Base-by-base conservation (phyloP, 2,113 vertebrate species). In the Labeo rohita region DNA sequence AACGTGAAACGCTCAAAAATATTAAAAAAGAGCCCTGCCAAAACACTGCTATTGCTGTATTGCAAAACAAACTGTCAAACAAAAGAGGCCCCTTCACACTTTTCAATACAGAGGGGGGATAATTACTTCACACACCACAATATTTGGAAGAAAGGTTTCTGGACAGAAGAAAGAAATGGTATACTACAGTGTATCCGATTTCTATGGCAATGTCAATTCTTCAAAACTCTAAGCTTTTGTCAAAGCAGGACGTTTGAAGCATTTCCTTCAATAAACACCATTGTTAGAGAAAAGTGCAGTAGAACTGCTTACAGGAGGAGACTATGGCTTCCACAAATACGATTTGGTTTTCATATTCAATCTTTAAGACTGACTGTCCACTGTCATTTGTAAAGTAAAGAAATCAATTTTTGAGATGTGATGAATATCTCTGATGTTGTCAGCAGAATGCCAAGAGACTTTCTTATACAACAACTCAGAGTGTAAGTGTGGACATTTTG, bases 331-430 rank as follows among this genome's bases (percentile, higher is more conserved):
- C 45, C 21, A 50, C 73, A 75, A 15, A 75, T 75, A 6, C 0
- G 6, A 15, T 75, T 75, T 50, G 1, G 21, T 75, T 47, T 75
- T 23, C 11, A 74, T 13, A 74, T 74, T 49, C 45, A 15, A 50
- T 23, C 73, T 75, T 75, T 49, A 50, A 49, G 45, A 75, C n/a
- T 15, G 72, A 75, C 73, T 50, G 73, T 75, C 45, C 21, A 75
- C 45, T 50, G n/a, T 75, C 43, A 75, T 75, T 75, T 50, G 15
- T 11, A 6, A 49, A 75, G 72, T 75, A 11, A 23, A 23, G 11
- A 75, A 49, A 75, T 15, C n/a, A 2, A 2, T 49, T 23, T 75
- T 13, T 75, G 45, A 75, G 43, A 45, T 50, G 5, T 28, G 73
- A 75, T 15, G 21, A 75, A 49, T 15, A 75, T 75, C 72, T 49